Base-by-base conservation (phyloP, 2,113 vertebrate species). In the rat (Rattus norvegicus) region DNA sequence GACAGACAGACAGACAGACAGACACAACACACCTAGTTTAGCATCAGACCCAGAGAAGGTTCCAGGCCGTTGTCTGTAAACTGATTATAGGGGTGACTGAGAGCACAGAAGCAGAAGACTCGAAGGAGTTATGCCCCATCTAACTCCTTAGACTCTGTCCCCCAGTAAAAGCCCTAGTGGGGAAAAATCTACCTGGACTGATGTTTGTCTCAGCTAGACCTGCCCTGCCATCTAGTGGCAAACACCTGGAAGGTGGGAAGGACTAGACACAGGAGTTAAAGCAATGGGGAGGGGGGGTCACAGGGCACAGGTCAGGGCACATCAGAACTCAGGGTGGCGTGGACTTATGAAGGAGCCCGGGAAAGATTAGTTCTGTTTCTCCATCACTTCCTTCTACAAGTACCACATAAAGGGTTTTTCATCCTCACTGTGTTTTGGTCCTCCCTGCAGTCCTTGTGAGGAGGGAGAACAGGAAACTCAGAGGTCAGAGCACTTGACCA, bases 201-300 rank as follows among this genome's bases (percentile, higher is more conserved):
- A 96, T 61, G 22, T 52, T 24, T 93, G 77, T 77, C 88, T 90
- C 61, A 65, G 67, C 52, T 91, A 19, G 95, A 4, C 86, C 94
- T 22, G 2, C n/a, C 69, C 97, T 97, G 97, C 96, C 97, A 97
- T 95, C 97, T 97, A 95, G 97, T 91, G 97, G 96, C 20, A 0
- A 28, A 26, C 6, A 0, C 13, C 8, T 7, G 73, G 79, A 43
- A 85, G 52, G 1, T 9, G 49, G 39, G 12, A 56, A 9, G 13
- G 20, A 47, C 0, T 0, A 43, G 49, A 11, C 43, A 16, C 49
- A n/a, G 33, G 63, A 36, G 65, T 8, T 67, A 67, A 5, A 1
- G 65, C 14, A 12, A 63, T 0, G 6, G 0, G 26, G 3, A 43
- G 54, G 77, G 67, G n/a, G 65, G 17, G 13, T 24, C 77, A 36